Conservation (phyloP, 2,888 invertebrate species). For the Drosophila mimetica region DNA sequence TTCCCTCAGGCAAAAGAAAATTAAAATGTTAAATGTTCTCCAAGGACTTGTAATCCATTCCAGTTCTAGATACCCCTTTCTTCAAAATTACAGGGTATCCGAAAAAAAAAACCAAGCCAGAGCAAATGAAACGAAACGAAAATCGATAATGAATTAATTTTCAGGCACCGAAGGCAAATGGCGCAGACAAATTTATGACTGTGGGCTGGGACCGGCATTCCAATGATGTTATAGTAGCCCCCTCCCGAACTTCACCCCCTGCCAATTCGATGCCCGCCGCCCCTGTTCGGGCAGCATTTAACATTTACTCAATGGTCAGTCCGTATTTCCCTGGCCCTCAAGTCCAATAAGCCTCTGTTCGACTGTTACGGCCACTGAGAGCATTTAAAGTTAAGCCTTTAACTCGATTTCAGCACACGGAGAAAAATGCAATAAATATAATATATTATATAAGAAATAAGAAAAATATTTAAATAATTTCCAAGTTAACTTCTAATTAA, state of each 20-base stretch:
- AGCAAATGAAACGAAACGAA: constrained; percentile 53
- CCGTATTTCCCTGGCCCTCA: background rate
- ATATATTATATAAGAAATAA: background rate
- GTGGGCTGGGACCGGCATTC: constrained; percentile 30
- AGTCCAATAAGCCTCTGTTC: constrained; percentile 9
- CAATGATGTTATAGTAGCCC: constrained; percentile 20
- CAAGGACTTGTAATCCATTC: background rate
- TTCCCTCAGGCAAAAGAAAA: too few species aligned
- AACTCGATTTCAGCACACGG: background rate
- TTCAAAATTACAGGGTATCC: constrained; percentile 13
- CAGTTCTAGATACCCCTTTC: background rate
- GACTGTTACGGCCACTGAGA: constrained; percentile 20
- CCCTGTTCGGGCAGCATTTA: constrained; percentile 1
- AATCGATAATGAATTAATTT: constrained; percentile 78
- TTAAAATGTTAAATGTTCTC: too few species aligned
- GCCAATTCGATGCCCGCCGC: background rate
- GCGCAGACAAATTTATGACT: constrained; percentile 71
- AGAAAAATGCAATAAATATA: background rate
- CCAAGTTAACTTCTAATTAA: too few species aligned
- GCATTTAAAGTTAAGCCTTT: constrained; percentile 20
- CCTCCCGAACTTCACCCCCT: background rate
- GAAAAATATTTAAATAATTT: background rate
- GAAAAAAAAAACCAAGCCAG: constrained; percentile 17
- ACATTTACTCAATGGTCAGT: constrained; percentile 28
- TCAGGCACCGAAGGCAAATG: constrained; percentile 60